Evolutionary conservation across 2,113 vertebrate genomes (phyloP).

Genomic region (Scortum barcoo): DNA sequence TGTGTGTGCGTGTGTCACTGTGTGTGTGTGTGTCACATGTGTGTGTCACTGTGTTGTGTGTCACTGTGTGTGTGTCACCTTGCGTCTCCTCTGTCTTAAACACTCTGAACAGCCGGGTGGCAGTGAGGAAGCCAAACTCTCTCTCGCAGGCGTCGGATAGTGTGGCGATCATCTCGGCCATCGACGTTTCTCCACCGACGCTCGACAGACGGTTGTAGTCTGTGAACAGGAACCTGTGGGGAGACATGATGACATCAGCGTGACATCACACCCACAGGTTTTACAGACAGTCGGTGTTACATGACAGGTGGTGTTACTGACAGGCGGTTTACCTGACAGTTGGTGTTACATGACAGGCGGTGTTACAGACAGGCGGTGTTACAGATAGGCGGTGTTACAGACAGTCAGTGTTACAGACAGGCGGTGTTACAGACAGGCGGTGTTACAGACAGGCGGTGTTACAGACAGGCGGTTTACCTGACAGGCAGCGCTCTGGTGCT

Average conservation of each 20-base stretch:
- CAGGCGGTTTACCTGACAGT: too few species aligned
- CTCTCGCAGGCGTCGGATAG: constrained; percentile 96
- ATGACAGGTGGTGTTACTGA: too few species aligned
- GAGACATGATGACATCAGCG: constrained; percentile 13
- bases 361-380: too few species aligned
- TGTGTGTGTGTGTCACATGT: constrained; percentile 4
- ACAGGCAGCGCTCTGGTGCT: constrained; percentile 95
- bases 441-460: too few species aligned
- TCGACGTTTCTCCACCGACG: constrained; percentile 95
- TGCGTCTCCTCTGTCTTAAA: constrained; percentile 96
- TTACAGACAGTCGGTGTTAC: not conserved
- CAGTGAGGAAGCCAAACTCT: constrained; percentile 97
- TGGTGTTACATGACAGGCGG: too few species aligned
- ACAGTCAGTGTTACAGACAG: too few species aligned
- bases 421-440: too few species aligned
- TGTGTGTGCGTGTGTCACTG: not conserved
- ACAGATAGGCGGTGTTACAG: not conserved
- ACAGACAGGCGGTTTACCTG: constrained; percentile 54
- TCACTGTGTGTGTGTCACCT: constrained; percentile 81
- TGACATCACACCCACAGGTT: not conserved
- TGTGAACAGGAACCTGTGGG: constrained; percentile 92
- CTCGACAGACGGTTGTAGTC: constrained; percentile 96
- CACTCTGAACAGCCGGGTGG: constrained; percentile 95
- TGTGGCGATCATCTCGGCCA: constrained; percentile 98
- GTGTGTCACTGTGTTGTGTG: not conserved